phyloP scores from a whole-genome alignment of 2,113 vertebrate genomes.

The Platysternon megacephalum region DNA sequence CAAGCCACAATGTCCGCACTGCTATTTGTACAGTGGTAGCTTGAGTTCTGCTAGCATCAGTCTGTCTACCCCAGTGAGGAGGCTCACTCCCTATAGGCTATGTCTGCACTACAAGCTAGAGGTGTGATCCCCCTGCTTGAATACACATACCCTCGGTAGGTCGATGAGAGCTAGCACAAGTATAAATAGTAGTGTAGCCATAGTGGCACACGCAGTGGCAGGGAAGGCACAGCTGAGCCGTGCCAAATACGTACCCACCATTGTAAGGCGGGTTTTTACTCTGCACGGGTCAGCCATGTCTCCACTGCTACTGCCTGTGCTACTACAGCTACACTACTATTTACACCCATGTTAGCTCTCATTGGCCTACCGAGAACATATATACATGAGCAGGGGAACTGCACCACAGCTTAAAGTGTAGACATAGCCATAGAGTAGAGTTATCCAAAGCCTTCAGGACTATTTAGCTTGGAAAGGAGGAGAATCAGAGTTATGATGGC shows the following conservation, averaged over 20 bases:
- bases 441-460: neutral
- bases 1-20: neutral
- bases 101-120: neutral
- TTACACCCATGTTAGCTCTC: neutral
- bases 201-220: neutral
- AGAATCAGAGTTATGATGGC: neutral
- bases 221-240: neutral
- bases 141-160: neutral
- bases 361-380: neutral
- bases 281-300: neutral
- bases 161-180: neutral
- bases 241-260: neutral
- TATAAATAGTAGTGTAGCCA: neutral
- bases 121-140: neutral
- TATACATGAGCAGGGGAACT: neutral
- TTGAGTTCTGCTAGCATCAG: neutral
- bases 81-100: neutral
- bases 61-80: neutral
- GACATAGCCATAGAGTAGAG: neutral
- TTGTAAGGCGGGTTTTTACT: neutral
- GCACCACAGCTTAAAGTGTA: neutral
- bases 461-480: neutral
- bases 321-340: neutral
- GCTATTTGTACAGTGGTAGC: neutral
- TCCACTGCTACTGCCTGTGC: neutral